Evolutionary conservation across 2,888 invertebrate species (phyloP), one percentile per base, ranked within the genome.

Genomic region (Hyposoter dolosus): DNA sequence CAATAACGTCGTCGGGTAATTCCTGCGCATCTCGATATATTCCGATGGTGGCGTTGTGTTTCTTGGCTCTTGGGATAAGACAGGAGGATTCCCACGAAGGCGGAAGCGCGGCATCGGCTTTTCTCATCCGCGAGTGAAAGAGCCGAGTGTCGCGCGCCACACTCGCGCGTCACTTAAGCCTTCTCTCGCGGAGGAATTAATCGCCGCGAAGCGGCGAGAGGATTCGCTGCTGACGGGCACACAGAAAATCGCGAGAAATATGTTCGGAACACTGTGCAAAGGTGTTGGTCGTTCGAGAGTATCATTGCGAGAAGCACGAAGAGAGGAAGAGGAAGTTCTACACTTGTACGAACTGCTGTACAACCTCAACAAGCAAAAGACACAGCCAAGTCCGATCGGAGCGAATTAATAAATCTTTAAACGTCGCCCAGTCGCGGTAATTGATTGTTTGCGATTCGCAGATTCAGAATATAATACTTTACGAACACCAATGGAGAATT

Each of bases 1-100:
- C n/a, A 15, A n/a, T n/a, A 47, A 32, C n/a, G n/a, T 35, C 35
- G 47, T 28, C 35, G 50, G 23, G 19, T 66, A 43, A 43, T 75
- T 74, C 63, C 77, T 40, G 50, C 50, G 53, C 50, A 77, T 77
- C 28, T 28, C 65, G 76, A 76, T 76, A 76, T 66, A 66, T 35
- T 35, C 65, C 66, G 50, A 76, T 17, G 50, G 65, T 35, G 10
- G 32, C 15, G 60, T 28, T 43, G 60, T 43, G 60, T 28, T 43
- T 75, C 5, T 75, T 63, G 19, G 65, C 12, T 28, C 76, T 19
- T 12, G 32, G 65, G 47, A 65, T 23, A n/a, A 23, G 4, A n/a
- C 10, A 19, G 3, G 35, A 50, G 65, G 47, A 47, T 76, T 76
- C 32, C 19, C 65, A 65, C 76, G 19, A 35, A 77, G 77, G 77